phyloP scores from a whole-genome alignment of 2,113 vertebrate genomes.

The Aviceda subcristata region DNA sequence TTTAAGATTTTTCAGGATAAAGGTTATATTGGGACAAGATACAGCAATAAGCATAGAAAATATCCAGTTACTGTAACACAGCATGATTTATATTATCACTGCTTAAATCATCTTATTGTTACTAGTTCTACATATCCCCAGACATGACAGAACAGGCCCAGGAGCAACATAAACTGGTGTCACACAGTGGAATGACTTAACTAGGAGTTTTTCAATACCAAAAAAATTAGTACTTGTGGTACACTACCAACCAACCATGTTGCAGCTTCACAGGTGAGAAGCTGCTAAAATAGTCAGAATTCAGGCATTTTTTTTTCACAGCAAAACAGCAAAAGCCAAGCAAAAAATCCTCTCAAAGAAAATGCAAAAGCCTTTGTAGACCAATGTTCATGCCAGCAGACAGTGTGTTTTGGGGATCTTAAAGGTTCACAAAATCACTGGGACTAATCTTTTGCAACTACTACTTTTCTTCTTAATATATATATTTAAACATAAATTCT shows the following conservation, averaged over 20 bases:
- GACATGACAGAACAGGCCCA: background rate
- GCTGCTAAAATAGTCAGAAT: background rate
- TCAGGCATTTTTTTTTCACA: background rate
- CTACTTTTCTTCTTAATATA: background rate
- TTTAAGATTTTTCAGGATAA: conserved; percentile 10
- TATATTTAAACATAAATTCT: background rate
- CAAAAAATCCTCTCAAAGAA: background rate
- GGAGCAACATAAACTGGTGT: background rate
- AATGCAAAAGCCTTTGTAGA: background rate
- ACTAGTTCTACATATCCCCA: background rate
- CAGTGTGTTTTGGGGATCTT: background rate
- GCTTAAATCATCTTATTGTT: background rate
- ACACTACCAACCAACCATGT: background rate
- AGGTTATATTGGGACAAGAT: background rate
- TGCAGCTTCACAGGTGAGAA: background rate
- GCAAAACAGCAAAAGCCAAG: background rate
- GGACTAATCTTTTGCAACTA: background rate
- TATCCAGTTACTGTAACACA: background rate
- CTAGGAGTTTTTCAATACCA: background rate
- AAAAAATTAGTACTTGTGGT: background rate
- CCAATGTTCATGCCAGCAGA: background rate
- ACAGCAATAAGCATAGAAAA: background rate
- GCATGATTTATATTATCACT: background rate
- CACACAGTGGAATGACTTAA: background rate
- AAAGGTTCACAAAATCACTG: background rate